Conservation (phyloP, 2,797 vertebrate species). For the Eutrigla gurnardus region DNA sequence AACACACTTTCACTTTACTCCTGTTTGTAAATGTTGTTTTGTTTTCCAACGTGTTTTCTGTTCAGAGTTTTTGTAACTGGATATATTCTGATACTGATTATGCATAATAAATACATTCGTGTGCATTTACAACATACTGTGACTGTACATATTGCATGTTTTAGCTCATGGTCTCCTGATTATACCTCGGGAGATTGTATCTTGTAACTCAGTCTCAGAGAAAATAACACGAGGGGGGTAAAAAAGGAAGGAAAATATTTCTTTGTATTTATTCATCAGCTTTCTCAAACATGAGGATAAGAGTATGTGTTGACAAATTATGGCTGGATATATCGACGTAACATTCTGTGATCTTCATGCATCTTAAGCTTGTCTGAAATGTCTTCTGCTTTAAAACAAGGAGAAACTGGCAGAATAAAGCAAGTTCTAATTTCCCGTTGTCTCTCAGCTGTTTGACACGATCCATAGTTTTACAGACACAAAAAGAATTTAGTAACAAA, state of each 20-base stretch:
- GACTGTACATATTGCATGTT: neutral
- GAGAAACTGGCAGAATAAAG: slow-evolving; percentile 61
- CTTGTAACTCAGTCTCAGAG: too few species aligned
- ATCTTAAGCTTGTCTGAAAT: slow-evolving; percentile 68
- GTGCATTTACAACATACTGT: neutral
- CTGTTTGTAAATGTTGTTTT: neutral
- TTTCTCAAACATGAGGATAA: slow-evolving; percentile 62
- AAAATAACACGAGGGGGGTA: slow-evolving; percentile 28
- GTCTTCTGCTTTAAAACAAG: slow-evolving; percentile 51
- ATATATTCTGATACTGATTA: neutral
- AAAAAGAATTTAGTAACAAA: slow-evolving; percentile 67
- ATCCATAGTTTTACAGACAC: slow-evolving; percentile 43
- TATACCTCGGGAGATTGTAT: too few species aligned
- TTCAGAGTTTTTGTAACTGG: neutral
- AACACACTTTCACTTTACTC: neutral
- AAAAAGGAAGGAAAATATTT: slow-evolving; percentile 82
- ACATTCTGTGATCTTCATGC: slow-evolving; percentile 75
- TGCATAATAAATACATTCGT: too few species aligned
- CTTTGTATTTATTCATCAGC: slow-evolving; percentile 78
- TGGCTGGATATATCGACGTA: slow-evolving; percentile 55
- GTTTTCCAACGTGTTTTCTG: neutral
- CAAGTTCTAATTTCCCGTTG: slow-evolving; percentile 24
- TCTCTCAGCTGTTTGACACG: slow-evolving; percentile 43
- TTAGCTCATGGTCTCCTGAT: neutral
- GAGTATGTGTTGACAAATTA: slow-evolving; percentile 47